A percentile compares a stretch with the other conserved stretches of the same genome.
Evolutionary conservation across 64 coral and sea anemone genomes (phyloP).

Genomic region (Hydrozoanthus tunicans): DNA sequence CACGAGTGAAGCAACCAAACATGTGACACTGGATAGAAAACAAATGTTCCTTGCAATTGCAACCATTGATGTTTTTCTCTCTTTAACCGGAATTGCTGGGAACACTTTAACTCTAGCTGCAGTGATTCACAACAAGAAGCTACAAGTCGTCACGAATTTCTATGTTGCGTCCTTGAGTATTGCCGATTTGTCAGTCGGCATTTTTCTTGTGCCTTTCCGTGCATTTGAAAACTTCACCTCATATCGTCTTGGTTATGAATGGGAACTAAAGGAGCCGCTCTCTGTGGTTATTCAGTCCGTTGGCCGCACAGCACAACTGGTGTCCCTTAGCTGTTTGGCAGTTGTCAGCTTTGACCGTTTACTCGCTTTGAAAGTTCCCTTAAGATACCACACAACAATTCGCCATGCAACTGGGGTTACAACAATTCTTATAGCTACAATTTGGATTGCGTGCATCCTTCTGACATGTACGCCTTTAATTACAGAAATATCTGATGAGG

Average conservation of each 20-base stretch:
- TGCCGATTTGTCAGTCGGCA: constrained; percentile 49
- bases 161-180: constrained; percentile 66
- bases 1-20: neutral
- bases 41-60: constrained; percentile 29
- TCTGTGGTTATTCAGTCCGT: constrained; percentile 17
- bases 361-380: constrained; percentile 46
- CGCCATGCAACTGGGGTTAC: constrained; percentile 33
- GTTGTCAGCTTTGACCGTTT: constrained; percentile 56
- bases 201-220: constrained; percentile 61
- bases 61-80: constrained; percentile 54
- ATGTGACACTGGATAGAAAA: neutral
- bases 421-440: constrained; percentile 1
- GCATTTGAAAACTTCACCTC: constrained; percentile 39
- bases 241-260: neutral
- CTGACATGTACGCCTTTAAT: constrained; percentile 37
- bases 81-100: constrained; percentile 21
- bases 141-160: constrained; percentile 64
- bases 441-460: constrained; percentile 34
- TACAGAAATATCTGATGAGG: neutral
- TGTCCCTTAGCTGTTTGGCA: constrained; percentile 37
- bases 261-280: neutral
- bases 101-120: constrained; percentile 47
- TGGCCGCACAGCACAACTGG: constrained; percentile 42
- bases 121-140: constrained; percentile 51
- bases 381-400: constrained; percentile 46